phyloP scores from a whole-genome alignment of 2,888 invertebrate genomes.

The Helleia helle region DNA sequence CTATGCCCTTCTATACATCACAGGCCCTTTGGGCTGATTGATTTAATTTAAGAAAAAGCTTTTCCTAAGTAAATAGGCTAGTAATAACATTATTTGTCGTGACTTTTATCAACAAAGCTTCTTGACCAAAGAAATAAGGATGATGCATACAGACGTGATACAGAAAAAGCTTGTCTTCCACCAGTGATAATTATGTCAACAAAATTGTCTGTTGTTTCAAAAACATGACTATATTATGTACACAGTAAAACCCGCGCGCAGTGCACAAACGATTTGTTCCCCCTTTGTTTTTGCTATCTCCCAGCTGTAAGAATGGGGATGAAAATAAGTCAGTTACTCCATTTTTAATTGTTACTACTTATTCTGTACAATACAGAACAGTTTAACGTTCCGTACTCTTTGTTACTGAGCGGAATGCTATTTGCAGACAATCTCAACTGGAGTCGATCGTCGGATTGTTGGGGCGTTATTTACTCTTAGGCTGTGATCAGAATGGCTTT shows the following conservation, averaged over 20 bases:
- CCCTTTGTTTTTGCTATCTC: slow-evolving; percentile 6
- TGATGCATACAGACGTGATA: too few species aligned
- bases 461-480: neutral
- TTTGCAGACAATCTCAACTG: slow-evolving; percentile 5
- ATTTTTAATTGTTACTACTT: slow-evolving; percentile 8
- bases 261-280: neutral
- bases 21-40: too few species aligned
- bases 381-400: slow-evolving; percentile 1
- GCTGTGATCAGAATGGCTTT: neutral
- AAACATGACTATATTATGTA: too few species aligned
- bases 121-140: too few species aligned
- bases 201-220: too few species aligned
- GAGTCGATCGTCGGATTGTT: neutral
- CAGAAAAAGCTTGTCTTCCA: too few species aligned
- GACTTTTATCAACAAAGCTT: too few species aligned
- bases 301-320: slow-evolving; percentile 7
- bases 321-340: neutral
- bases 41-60: too few species aligned
- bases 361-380: slow-evolving; percentile 2
- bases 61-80: too few species aligned
- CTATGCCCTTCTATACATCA: too few species aligned
- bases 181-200: too few species aligned
- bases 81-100: too few species aligned
- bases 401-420: neutral
- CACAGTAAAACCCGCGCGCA: neutral